A percentile compares a stretch with the other conserved stretches of the same genome.
phyloP scores from a whole-genome alignment of 2,888 invertebrate genomes.

The Folsomia manolachei region DNA sequence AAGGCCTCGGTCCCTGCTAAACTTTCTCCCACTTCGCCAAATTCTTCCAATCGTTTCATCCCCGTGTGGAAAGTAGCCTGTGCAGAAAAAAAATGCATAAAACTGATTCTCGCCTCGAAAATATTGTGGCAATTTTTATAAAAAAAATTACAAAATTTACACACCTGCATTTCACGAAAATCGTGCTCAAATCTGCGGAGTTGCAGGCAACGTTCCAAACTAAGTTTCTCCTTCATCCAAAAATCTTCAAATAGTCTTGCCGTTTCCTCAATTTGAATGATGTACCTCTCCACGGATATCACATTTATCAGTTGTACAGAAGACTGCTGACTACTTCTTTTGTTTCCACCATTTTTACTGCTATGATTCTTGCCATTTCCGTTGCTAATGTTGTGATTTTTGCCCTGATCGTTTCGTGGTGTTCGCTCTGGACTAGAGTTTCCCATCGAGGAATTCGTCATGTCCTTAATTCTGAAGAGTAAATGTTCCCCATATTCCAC shows the following conservation, averaged over 20 bases:
- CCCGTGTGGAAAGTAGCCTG: constrained; percentile 74
- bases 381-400: neutral
- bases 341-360: constrained; percentile 23
- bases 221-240: constrained; percentile 87
- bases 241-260: constrained; percentile 90
- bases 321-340: constrained; percentile 25
- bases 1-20: constrained; percentile 74
- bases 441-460: constrained; percentile 38
- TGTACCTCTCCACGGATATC: constrained; percentile 62
- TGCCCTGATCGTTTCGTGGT: constrained; percentile 18
- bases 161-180: constrained; percentile 82
- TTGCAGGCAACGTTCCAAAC: constrained; percentile 83
- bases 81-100: no score
- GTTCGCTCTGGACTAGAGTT: constrained; percentile 31
- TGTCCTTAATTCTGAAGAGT: constrained; percentile 60
- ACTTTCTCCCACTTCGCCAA: constrained; percentile 88
- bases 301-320: constrained; percentile 49
- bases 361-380: constrained; percentile 25
- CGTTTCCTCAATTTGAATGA: constrained; percentile 91
- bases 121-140: neutral
- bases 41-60: constrained; percentile 73
- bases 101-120: no score
- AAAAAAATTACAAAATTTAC: constrained; percentile 58
- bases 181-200: constrained; percentile 91
- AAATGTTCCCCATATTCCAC: constrained; percentile 85